phyloP scores from a whole-genome alignment of 2,797 vertebrate genomes.

The Potorous gilbertii region DNA sequence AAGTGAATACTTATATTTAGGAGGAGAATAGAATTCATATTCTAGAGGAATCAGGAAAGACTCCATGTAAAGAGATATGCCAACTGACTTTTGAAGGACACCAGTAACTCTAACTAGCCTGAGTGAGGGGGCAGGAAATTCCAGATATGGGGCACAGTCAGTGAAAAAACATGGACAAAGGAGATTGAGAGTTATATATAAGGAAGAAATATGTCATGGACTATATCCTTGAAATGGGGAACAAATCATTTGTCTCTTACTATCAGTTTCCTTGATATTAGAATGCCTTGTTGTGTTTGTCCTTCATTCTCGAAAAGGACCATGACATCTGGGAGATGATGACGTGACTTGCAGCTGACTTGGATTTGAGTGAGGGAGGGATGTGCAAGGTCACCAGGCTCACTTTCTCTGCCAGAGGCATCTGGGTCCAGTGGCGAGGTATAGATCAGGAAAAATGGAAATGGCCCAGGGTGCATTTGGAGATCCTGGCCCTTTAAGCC shows the following conservation, averaged over 20 bases:
- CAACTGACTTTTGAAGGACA: neutral
- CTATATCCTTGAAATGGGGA: neutral
- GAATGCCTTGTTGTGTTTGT: neutral
- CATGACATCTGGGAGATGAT: no score
- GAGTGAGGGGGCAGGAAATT: neutral
- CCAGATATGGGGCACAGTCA: neutral
- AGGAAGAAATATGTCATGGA: neutral
- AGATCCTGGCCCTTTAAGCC: no score
- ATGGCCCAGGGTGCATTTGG: no score
- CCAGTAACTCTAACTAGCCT: neutral
- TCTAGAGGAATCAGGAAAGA: neutral
- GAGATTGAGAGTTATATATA: no score
- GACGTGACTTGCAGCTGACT: no score
- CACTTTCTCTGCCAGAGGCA: no score
- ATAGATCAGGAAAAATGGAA: no score
- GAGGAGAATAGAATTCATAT: neutral
- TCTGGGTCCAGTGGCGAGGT: no score
- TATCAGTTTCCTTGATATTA: neutral
- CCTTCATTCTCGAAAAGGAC: no score
- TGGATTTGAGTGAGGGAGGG: no score
- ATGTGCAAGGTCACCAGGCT: no score
- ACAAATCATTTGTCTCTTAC: neutral
- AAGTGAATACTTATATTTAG: neutral
- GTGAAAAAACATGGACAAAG: no score
- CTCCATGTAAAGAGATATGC: neutral